Base-by-base conservation (phyloP, 2,888 invertebrate species). In the Buathra laborator region DNA sequence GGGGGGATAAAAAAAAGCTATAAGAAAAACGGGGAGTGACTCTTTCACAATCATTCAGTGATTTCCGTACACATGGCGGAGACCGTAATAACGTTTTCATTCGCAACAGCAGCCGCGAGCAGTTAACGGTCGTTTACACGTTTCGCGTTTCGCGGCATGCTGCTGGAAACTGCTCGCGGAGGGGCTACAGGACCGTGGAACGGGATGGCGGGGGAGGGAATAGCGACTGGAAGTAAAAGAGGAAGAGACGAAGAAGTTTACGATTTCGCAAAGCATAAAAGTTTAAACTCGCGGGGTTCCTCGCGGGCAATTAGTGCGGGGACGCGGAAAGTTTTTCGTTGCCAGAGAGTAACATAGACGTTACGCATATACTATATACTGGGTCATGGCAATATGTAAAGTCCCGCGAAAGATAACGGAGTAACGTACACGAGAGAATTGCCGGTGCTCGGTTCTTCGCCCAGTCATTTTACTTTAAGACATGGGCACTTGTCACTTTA, bases 31-130 rank as follows among this genome's bases (percentile, higher is more conserved):
- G 74, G 19, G 24, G 46, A 74, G 59, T 59, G 46, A 64, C 32
- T 46, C 24, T 32, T 12, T 46, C 48, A 75, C 64, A 48, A 75
- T 75, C 62, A 51, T 75, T 75, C 44, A 48, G 62, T 48, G 74
- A 75, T 75, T 75, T 75, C 16, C 74, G 64, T 75, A 37, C 74
- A 64, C 48, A 75, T 64, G 48, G 64, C 32, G 48, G n/a, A 48
- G 32, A 64, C 62, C 64, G 64, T 75, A 75, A 75, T 64, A 75
- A 16, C 64, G 62, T 75, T 75, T 75, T 64, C 64, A 75, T 75
- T 75, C 64, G 74, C 62, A 75, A 75, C 72, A 72, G 72, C 72
- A 59, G 72, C 59, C 44, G 56, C 72, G 48, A 64, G 64, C 64
- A 64, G 62, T 75, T 75, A 64, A 48, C 29, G 48, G 48, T 75